These are phyloP conservation scores for Anomalospiza imberbis DNA, from an alignment of 2,797 vertebrate genomes.

Conservation along the genomic window DNA sequence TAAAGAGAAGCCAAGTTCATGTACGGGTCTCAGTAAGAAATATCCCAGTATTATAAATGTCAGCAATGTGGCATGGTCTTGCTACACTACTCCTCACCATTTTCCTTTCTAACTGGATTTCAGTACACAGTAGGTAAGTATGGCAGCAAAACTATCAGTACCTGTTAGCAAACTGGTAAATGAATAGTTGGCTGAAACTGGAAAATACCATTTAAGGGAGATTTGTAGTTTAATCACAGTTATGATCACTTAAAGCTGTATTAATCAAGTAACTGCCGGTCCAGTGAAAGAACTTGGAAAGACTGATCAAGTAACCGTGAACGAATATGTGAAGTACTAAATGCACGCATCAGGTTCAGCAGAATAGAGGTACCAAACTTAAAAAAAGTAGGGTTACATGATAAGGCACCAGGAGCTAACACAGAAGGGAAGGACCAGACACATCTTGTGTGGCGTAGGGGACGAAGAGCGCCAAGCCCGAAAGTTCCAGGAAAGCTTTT, in stretches of 20 bases:
- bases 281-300: not conserved
- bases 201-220: not conserved
- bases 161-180: not conserved
- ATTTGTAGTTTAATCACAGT: not conserved
- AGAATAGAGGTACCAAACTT: not conserved
- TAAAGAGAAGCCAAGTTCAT: not conserved
- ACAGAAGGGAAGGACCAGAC: not conserved
- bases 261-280: not conserved
- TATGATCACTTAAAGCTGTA: not conserved
- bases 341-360: fast-evolving
- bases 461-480: not conserved
- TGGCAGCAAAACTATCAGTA: not conserved
- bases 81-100: not conserved
- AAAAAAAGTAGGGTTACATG: not conserved
- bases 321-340: not conserved
- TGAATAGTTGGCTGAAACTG: not conserved
- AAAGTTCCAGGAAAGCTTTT: not conserved
- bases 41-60: not conserved
- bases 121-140: not conserved
- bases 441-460: not conserved
- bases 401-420: not conserved
- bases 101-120: not conserved
- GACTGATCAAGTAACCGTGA: not conserved
- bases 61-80: not conserved
- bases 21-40: not conserved